Conservation (phyloP, 2,797 vertebrate species). For the Vultur gryphus region DNA sequence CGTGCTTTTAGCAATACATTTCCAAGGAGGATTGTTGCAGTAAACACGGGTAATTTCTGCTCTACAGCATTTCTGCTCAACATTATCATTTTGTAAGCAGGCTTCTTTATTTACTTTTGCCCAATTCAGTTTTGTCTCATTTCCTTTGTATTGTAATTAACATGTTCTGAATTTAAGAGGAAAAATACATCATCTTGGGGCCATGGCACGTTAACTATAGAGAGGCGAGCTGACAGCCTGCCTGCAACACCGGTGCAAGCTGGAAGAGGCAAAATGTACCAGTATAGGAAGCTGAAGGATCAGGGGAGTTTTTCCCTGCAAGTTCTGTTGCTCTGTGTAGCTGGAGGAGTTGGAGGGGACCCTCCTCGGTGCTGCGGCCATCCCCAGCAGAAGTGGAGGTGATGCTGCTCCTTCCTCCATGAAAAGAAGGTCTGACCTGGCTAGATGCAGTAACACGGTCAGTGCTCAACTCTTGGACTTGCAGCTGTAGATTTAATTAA, state of each 20-base stretch:
- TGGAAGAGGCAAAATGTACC: background rate
- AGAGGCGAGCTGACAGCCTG: background rate
- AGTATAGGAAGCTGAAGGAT: background rate
- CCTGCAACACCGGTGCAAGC: rapidly evolving
- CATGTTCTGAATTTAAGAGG: background rate
- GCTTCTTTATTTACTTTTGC: slow-evolving; percentile 40
- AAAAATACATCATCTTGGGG: background rate
- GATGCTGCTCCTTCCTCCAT: background rate
- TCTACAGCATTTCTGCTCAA: background rate
- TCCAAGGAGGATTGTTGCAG: slow-evolving; percentile 1
- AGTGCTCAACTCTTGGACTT: background rate
- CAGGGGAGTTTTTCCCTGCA: background rate
- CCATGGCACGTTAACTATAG: background rate
- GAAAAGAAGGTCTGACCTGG: background rate
- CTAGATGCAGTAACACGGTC: background rate
- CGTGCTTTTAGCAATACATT: background rate
- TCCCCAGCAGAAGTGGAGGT: background rate
- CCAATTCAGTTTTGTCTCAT: background rate
- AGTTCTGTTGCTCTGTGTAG: background rate
- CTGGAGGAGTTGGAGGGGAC: background rate
- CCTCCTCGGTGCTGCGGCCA: rapidly evolving
- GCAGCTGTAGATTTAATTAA: background rate
- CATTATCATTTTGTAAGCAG: slow-evolving; percentile 11
- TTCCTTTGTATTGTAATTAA: slow-evolving; percentile 30
- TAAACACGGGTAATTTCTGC: slow-evolving; percentile 9